Percentiles rank a stretch among this genome's conserved stretches.
phyloP scores from a whole-genome alignment of 2,113 vertebrate species.

The Cepphus grylle region DNA sequence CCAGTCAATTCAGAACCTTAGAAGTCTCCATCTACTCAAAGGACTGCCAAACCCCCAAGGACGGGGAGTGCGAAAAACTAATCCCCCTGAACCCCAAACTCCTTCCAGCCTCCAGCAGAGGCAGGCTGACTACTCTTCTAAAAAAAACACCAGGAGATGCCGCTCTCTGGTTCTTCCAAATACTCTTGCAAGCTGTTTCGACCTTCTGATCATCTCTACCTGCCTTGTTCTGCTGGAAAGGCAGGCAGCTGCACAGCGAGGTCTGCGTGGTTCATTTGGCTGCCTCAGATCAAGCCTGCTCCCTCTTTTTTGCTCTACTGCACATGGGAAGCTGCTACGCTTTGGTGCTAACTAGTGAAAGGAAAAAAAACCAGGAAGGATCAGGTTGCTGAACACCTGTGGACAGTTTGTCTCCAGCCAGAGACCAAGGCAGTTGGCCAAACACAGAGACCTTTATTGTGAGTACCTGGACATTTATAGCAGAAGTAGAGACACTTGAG shows the following conservation, averaged over 20 bases:
- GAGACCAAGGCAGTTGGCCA: background rate
- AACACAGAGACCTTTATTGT: background rate
- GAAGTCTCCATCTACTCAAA: background rate
- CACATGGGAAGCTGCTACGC: background rate
- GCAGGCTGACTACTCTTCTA: background rate
- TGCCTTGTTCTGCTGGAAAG: background rate
- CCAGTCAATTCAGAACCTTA: background rate
- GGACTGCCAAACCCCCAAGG: background rate
- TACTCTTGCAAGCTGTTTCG: background rate
- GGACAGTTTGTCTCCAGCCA: constrained; percentile 41
- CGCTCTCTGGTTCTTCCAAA: background rate
- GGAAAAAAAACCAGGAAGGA: background rate
- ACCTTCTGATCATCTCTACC: background rate
- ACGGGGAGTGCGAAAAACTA: background rate
- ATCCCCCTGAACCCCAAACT: background rate
- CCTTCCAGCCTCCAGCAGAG: background rate
- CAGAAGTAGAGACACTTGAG: background rate
- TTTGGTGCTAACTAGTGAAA: background rate
- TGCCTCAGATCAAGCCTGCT: background rate
- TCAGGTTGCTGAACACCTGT: background rate
- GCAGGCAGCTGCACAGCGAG: background rate
- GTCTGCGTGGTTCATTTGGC: background rate
- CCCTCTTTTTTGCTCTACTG: background rate
- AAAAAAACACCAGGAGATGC: background rate
- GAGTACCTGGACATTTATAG: constrained; percentile 26